These are phyloP conservation scores for Lasioglossum albipes DNA, from an alignment of 1,140 invertebrate species.

Conservation along the genomic window DNA sequence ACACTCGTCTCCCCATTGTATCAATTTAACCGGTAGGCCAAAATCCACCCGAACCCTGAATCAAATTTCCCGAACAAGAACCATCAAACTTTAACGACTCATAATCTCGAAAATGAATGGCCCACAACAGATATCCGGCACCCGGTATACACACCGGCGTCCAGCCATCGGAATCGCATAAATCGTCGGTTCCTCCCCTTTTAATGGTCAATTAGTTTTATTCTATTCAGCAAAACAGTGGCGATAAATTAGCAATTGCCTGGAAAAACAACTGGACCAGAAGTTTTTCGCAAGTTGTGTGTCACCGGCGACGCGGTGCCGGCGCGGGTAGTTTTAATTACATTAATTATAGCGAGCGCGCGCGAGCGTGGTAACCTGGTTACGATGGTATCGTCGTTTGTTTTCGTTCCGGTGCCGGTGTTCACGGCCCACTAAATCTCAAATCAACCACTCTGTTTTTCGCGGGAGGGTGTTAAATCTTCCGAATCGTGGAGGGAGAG, in stretches of 20 bases:
- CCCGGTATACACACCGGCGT: no score
- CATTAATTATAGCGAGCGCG: slow-evolving; percentile 54
- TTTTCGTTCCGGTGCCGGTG: slow-evolving; percentile 45
- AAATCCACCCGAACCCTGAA: no score
- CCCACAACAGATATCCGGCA: no score
- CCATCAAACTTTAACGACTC: no score
- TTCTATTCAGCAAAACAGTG: neutral
- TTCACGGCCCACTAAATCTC: slow-evolving; percentile 60
- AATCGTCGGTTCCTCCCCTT: neutral
- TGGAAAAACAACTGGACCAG: slow-evolving; percentile 1
- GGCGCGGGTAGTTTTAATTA: slow-evolving; percentile 51
- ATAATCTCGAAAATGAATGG: no score
- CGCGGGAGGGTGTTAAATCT: slow-evolving; percentile 43
- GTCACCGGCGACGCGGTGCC: slow-evolving; percentile 28
- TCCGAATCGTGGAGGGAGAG: neutral
- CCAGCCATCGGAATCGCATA: no score
- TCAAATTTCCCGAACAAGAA: no score
- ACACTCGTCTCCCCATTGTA: no score
- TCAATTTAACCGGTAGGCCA: no score
- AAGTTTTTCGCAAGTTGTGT: slow-evolving; percentile 41
- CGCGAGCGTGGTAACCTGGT: slow-evolving; percentile 44
- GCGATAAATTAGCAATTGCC: neutral
- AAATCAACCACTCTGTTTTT: slow-evolving; percentile 60
- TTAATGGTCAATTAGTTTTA: neutral
- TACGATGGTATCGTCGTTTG: slow-evolving; percentile 53